Evolutionary conservation across 2,888 invertebrate genomes (phyloP).

Genomic region (Hipparchia sbordonii): DNA sequence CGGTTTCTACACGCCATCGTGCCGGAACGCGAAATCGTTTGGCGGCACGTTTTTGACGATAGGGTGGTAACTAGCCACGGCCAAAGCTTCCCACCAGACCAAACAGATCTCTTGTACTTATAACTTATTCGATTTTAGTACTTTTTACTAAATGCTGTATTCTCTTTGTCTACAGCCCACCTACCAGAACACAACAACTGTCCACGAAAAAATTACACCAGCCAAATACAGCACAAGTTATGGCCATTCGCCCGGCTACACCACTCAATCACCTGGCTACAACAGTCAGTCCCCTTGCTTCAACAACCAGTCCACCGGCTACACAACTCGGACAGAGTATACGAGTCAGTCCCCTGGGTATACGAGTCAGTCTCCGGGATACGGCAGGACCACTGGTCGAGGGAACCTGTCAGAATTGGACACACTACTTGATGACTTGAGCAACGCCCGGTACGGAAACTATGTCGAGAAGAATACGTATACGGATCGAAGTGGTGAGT

Average conservation of each 20-base stretch:
- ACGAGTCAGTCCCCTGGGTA: slow-evolving; percentile 46
- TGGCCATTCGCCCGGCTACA: slow-evolving; percentile 54
- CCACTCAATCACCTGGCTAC: slow-evolving; percentile 38
- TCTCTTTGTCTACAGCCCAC: slow-evolving; percentile 82
- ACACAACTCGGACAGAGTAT: slow-evolving; percentile 41
- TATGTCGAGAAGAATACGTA: slow-evolving; percentile 65
- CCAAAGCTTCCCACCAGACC: no score
- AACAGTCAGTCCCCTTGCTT: slow-evolving; percentile 29
- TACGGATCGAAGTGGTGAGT: slow-evolving; percentile 67
- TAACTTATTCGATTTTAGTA: no score
- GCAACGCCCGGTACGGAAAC: slow-evolving; percentile 86
- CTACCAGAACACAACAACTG: slow-evolving; percentile 82
- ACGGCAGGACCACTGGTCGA: slow-evolving; percentile 63
- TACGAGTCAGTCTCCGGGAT: slow-evolving; percentile 51
- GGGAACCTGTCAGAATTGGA: slow-evolving; percentile 96
- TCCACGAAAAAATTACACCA: slow-evolving; percentile 77
- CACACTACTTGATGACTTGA: slow-evolving; percentile 94
- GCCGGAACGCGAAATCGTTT: no score
- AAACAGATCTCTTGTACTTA: no score
- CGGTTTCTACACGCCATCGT: no score
- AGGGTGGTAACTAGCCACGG: no score
- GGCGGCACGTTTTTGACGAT: no score
- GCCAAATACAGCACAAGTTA: slow-evolving; percentile 65
- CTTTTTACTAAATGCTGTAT: neutral
- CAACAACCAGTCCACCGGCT: slow-evolving; percentile 50